These are phyloP conservation scores for Toxonevra muliebris DNA, from an alignment of 2,888 invertebrate genomes.

Conservation along the genomic window DNA sequence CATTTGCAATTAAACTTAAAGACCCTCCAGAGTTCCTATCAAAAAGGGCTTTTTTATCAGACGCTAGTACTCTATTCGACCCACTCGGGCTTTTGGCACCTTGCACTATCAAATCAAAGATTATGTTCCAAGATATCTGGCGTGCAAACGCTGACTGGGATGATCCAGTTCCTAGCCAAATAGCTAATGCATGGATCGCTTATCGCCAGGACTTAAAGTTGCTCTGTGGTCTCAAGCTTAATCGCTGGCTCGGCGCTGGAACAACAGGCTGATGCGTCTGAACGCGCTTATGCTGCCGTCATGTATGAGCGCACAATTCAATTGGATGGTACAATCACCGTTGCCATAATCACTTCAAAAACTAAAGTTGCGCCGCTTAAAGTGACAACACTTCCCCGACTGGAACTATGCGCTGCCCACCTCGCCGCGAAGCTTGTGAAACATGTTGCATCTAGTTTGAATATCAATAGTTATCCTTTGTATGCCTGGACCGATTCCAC, in stretches of 20 bases:
- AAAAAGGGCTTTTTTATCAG: slow-evolving; percentile 14
- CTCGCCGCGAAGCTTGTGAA: slow-evolving; percentile 16
- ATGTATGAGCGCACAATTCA: slow-evolving; percentile 10
- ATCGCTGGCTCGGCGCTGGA: not conserved
- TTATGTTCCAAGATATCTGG: too few species aligned
- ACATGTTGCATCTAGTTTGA: slow-evolving; percentile 11
- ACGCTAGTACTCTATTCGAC: slow-evolving; percentile 3
- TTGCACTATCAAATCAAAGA: slow-evolving; percentile 5
- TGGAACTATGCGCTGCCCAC: slow-evolving; percentile 15
- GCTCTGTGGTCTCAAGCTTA: not conserved
- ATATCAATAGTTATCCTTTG: not conserved
- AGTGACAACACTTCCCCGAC: slow-evolving; percentile 5
- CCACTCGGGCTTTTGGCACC: slow-evolving; percentile 1
- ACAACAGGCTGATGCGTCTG: slow-evolving; percentile 4
- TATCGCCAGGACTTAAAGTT: not conserved
- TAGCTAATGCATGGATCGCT: not conserved
- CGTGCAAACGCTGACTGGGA: slow-evolving; percentile 12
- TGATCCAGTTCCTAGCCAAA: not conserved
- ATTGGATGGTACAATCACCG: slow-evolving; percentile 3
- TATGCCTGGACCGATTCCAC: slow-evolving; percentile 22
- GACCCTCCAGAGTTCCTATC: too few species aligned
- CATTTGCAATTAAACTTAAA: too few species aligned
- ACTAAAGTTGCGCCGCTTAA: slow-evolving; percentile 21
- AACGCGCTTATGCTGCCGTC: slow-evolving; percentile 10
- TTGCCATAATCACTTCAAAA: slow-evolving; percentile 5